Evolutionary conservation across 1,140 invertebrate species (phyloP).

Genomic region (Dreissena rostriformis): DNA sequence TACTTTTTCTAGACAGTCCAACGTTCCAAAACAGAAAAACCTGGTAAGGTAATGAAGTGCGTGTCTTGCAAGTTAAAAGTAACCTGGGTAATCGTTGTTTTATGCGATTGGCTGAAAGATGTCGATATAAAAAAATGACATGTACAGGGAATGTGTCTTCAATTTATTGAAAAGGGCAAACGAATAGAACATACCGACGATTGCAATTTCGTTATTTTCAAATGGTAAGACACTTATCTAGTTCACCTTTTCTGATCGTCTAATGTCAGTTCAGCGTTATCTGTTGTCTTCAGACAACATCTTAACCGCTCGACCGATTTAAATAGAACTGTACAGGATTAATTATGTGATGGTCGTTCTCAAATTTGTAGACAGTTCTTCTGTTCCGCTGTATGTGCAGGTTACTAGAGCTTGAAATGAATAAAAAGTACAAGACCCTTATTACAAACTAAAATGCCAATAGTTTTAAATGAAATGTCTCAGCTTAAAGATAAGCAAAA

Average conservation of each 20-base stretch:
- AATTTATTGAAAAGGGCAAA: slow-evolving; percentile 18
- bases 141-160: background rate
- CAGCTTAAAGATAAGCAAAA: background rate
- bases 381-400: background rate
- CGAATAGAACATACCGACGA: background rate
- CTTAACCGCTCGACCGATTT: too few species aligned
- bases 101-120: slow-evolving; percentile 5
- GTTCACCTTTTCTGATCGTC: background rate
- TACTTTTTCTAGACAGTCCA: background rate
- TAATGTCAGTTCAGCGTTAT: too few species aligned
- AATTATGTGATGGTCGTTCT: background rate
- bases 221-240: slow-evolving; percentile 5
- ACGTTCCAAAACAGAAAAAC: background rate
- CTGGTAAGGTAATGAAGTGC: slow-evolving; percentile 23
- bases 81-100: slow-evolving; percentile 3
- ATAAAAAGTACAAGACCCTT: background rate
- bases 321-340: background rate
- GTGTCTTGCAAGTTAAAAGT: slow-evolving; percentile 2
- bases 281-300: too few species aligned
- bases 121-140: background rate
- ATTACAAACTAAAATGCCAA: background rate
- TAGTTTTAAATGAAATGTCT: too few species aligned
- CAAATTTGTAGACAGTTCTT: background rate
- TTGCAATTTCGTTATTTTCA: slow-evolving; percentile 31
- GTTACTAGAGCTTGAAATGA: too few species aligned